These are phyloP conservation scores for Poeciliopsis turneri DNA, from an alignment of 2,797 vertebrate species.

Conservation along the genomic window DNA sequence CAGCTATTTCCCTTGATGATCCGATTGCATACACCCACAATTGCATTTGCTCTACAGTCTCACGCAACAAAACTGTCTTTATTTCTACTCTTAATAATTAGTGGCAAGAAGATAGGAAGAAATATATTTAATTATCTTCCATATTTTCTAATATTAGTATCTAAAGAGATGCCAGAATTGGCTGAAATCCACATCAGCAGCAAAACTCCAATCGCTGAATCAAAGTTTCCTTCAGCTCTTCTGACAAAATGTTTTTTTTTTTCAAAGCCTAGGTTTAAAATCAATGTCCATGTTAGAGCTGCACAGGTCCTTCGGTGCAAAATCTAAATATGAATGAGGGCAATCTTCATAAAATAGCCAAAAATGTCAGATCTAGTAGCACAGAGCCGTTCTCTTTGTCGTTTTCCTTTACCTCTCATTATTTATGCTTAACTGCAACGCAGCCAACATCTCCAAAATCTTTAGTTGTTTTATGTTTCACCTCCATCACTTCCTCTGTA, in stretches of 20 bases:
- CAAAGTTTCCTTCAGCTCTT: background rate
- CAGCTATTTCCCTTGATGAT: background rate
- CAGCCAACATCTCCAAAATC: slow-evolving; percentile 11
- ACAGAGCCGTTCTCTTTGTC: slow-evolving; percentile 6
- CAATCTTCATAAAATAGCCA: background rate
- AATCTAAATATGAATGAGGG: slow-evolving; percentile 3
- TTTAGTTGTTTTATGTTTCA: slow-evolving; percentile 8
- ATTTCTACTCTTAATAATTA: background rate
- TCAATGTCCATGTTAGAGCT: background rate
- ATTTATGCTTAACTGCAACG: slow-evolving; percentile 20
- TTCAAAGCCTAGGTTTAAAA: background rate
- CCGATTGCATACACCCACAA: background rate
- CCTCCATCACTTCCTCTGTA: slow-evolving; percentile 30
- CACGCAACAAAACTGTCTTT: background rate
- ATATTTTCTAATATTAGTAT: background rate
- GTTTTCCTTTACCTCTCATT: background rate
- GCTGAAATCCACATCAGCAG: background rate
- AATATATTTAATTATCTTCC: background rate
- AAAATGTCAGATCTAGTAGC: slow-evolving; percentile 3
- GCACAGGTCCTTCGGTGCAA: background rate
- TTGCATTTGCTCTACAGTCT: background rate
- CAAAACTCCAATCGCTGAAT: background rate
- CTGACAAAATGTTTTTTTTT: background rate
- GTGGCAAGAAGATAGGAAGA: background rate
- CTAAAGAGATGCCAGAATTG: background rate